phyloP scores from a whole-genome alignment of 2,113 vertebrate genomes.

The Oncorhynchus nerka region DNA sequence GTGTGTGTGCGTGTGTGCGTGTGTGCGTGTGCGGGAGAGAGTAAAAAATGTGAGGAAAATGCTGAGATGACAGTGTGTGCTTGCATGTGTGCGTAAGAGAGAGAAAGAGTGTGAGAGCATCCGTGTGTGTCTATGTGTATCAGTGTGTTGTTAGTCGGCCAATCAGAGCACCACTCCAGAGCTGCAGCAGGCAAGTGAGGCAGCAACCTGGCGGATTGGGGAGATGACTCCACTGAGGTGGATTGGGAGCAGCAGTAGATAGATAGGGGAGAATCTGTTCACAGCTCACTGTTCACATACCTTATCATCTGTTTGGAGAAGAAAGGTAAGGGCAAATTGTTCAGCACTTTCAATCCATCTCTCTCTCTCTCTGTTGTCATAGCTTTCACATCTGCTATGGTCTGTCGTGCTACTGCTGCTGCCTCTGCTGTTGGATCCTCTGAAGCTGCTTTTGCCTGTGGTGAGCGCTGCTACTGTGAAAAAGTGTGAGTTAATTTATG shows the following conservation, averaged over 20 bases:
- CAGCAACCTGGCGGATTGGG: not conserved
- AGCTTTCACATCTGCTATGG: not conserved
- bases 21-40: no score
- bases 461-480: not conserved
- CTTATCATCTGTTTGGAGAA: not conserved
- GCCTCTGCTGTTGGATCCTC: not conserved
- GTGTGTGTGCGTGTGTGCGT: no score
- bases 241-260: not conserved
- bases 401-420: not conserved
- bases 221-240: constrained; percentile 1
- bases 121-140: no score
- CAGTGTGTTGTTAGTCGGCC: constrained; percentile 9
- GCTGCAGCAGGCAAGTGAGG: constrained; percentile 7
- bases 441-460: not conserved
- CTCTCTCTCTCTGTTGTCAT: not conserved
- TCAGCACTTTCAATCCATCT: not conserved
- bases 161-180: constrained; percentile 6
- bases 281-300: not conserved
- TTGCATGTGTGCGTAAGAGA: not conserved
- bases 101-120: not conserved
- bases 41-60: no score
- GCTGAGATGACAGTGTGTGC: no score
- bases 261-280: not conserved
- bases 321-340: constrained; percentile 3
- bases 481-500: not conserved